Evolutionary conservation across 2,113 vertebrate species (phyloP).

Genomic region (Lepus timidus): DNA sequence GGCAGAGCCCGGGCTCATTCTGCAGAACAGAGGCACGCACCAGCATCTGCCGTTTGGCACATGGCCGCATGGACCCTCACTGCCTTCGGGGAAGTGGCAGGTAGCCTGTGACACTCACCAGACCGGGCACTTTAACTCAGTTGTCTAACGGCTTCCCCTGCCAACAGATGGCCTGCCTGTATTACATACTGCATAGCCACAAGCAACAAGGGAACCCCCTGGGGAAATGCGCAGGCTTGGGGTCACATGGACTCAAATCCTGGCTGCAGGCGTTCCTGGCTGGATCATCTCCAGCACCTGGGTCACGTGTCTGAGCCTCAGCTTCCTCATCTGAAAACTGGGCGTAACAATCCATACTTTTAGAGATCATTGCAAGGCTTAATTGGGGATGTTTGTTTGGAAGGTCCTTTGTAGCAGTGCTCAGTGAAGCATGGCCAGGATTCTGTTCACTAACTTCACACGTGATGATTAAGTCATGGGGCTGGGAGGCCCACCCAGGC

Average conservation of each 20-base stretch:
- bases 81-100: background rate
- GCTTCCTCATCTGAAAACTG: conserved; percentile 4
- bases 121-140: background rate
- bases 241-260: too few species aligned
- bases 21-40: background rate
- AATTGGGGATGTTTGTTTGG: background rate
- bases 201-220: too few species aligned
- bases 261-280: background rate
- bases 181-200: too few species aligned
- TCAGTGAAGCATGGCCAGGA: rapidly evolving
- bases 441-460: background rate
- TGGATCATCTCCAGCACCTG: background rate
- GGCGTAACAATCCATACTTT: rapidly evolving
- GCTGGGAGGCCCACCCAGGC: background rate
- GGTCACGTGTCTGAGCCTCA: background rate
- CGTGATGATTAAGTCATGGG: background rate
- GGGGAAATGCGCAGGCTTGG: background rate
- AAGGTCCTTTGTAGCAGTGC: background rate
- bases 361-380: background rate
- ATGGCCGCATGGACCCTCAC: background rate
- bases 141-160: background rate
- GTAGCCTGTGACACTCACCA: background rate
- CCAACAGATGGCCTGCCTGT: background rate
- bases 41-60: background rate
- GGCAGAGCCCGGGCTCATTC: background rate